phyloP scores from a whole-genome alignment of 2,113 vertebrate species.

The Phylloscopus trochilus region DNA sequence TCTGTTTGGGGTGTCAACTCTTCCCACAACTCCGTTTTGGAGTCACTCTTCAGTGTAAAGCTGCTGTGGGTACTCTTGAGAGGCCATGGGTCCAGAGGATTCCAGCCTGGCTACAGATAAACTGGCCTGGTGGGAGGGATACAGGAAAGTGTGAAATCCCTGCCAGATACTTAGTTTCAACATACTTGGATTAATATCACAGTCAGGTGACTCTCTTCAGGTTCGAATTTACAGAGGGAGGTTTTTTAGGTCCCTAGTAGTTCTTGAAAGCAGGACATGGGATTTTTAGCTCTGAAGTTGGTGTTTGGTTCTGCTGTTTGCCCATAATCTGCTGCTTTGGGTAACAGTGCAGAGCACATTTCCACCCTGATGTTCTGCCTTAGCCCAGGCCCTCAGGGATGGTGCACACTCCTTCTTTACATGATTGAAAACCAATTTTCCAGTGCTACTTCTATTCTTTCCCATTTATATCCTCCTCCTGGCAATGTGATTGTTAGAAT shows the following conservation, averaged over 20 bases:
- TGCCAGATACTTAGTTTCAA: not conserved
- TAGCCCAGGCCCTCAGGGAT: not conserved
- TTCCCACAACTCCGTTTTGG: not conserved
- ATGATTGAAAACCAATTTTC: slow-evolving; percentile 11
- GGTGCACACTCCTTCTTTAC: not conserved
- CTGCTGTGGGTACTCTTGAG: not conserved
- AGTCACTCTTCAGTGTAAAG: not conserved
- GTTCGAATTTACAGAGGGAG: not conserved
- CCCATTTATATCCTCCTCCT: not conserved
- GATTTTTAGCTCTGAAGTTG: not conserved
- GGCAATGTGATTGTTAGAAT: not conserved
- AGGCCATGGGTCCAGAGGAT: accelerated
- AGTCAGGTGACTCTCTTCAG: not conserved
- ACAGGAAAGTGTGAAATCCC: not conserved
- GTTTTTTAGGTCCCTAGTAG: not conserved
- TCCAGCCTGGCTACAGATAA: not conserved
- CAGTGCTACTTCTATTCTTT: not conserved
- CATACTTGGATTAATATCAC: not conserved
- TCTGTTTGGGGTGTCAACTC: not conserved
- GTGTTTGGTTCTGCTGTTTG: not conserved
- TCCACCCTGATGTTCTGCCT: not conserved
- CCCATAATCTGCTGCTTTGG: not conserved
- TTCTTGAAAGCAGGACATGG: not conserved
- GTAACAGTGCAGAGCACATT: not conserved
- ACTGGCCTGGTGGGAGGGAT: not conserved